Evolutionary conservation across 2,888 invertebrate genomes (phyloP).

Genomic region (Morpho helenor): DNA sequence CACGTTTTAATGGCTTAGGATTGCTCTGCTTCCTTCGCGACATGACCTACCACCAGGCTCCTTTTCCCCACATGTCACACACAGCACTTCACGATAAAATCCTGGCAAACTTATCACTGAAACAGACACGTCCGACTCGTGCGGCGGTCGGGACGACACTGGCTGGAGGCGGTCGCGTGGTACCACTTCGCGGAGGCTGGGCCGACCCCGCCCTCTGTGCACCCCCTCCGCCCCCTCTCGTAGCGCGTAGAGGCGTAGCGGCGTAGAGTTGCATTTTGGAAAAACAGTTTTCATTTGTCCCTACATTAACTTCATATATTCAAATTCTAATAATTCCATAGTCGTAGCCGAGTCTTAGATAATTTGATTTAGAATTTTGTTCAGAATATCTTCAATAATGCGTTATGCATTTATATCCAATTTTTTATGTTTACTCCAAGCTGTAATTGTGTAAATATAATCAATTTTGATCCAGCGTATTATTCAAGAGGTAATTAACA

Average conservation of each 20-base stretch:
- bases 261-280: conserved; percentile 27
- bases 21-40: conserved; percentile 97
- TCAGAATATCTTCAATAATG: no score
- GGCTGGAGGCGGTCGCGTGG: conserved; percentile 38
- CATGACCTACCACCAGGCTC: conserved; percentile 80
- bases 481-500: not conserved
- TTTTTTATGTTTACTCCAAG: no score
- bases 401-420: no score
- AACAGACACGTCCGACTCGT: conserved; percentile 36
- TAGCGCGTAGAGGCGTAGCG: conserved; percentile 37
- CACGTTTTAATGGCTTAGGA: conserved; percentile 97
- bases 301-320: no score
- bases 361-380: no score
- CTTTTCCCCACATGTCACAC: conserved; percentile 63
- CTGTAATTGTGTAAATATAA: no score
- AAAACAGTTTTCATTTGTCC: not conserved
- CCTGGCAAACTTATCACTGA: conserved; percentile 34
- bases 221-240: conserved; percentile 31
- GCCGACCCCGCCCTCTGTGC: conserved; percentile 44
- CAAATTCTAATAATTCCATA: no score
- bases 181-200: conserved; percentile 46
- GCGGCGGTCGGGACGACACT: conserved; percentile 48
- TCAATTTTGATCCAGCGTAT: no score
- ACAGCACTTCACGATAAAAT: conserved; percentile 40
- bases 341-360: no score